Base-by-base conservation (phyloP, 2,113 vertebrate genomes). In the Aldabrachelys gigantea region DNA sequence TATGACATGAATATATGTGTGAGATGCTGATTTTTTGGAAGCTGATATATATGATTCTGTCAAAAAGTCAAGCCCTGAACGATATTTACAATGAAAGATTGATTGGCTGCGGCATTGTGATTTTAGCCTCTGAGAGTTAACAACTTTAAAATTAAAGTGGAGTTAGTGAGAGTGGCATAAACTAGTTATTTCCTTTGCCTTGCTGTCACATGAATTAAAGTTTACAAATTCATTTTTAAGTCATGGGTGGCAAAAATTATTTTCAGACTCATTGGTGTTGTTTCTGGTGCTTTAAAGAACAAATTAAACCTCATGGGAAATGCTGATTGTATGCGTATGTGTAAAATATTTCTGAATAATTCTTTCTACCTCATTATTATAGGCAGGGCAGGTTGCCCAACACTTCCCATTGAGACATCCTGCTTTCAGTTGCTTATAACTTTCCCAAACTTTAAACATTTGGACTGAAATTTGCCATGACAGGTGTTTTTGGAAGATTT, bases 321-420 rank as follows among this genome's bases (percentile, higher is more conserved):
- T 78, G 6, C 25, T 13, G 27, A 81, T 31, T 80, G 4, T 0
- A 0, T 2, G 3, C 49, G 11, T 11, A 49, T 0, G 0, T 2
- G 1, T 59, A 62, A 80, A 31, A n/a, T 19, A n/a, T 21, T 38
- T 69, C 65, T 69, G 35, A 69, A 69, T 69, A n/a, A n/a, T 10
- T 69, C 16, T 69, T 38, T 69, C 65, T 69, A 21, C 29, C 44
- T 75, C 4, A 1, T 12, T 82, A 50, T 72, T 78, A 7, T 75
- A 75, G 35, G 13, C 87, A 91, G 53, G 25, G 2, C 14, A 52
- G 4, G n/a, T 65, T 75, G 27, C 4, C 27, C 79, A 69, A 69
- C 10, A n/a, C 27, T 56, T 65, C 4, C 38, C 53, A 21, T 72
- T 35, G 86, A 81, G 89, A 83, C 54, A 9, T 85, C 80, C 56